These are phyloP conservation scores for Muscina levida DNA, from an alignment of 2,888 invertebrate species.

Conservation along the genomic window DNA sequence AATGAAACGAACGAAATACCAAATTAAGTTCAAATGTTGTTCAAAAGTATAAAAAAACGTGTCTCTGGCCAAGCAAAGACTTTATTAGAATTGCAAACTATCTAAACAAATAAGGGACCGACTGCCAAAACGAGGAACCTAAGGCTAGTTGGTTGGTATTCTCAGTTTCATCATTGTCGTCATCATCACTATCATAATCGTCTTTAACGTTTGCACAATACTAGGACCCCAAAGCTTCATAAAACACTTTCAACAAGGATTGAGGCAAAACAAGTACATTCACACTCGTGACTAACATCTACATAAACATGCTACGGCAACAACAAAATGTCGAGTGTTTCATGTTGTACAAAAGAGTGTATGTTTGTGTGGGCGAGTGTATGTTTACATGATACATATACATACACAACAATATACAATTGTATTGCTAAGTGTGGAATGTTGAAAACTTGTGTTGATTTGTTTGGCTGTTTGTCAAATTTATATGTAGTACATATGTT, in stretches of 20 bases:
- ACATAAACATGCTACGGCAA: too few species aligned
- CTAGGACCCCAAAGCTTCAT: slow-evolving; percentile 48
- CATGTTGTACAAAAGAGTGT: too few species aligned
- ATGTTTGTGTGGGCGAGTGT: too few species aligned
- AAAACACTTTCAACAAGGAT: slow-evolving; percentile 37
- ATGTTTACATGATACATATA: too few species aligned
- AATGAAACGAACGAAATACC: slow-evolving; percentile 19
- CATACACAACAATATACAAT: neutral
- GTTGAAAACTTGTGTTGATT: slow-evolving; percentile 40
- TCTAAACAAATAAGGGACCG: neutral
- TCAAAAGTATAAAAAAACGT: slow-evolving; percentile 62
- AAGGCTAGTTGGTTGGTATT: slow-evolving; percentile 23
- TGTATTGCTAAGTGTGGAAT: neutral
- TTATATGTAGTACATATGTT: neutral
- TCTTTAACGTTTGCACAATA: too few species aligned
- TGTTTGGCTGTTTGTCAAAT: slow-evolving; percentile 31
- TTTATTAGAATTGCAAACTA: slow-evolving; percentile 36
- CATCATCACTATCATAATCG: too few species aligned
- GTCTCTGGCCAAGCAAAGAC: slow-evolving; percentile 45
- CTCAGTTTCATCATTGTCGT: neutral
- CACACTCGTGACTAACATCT: slow-evolving; percentile 13
- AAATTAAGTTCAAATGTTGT: slow-evolving; percentile 64
- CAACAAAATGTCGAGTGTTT: too few species aligned
- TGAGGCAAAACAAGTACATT: neutral
- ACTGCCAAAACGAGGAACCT: slow-evolving; percentile 32